Base-by-base conservation (phyloP, 2,797 vertebrate species). In the Euphonia xanthogaster region DNA sequence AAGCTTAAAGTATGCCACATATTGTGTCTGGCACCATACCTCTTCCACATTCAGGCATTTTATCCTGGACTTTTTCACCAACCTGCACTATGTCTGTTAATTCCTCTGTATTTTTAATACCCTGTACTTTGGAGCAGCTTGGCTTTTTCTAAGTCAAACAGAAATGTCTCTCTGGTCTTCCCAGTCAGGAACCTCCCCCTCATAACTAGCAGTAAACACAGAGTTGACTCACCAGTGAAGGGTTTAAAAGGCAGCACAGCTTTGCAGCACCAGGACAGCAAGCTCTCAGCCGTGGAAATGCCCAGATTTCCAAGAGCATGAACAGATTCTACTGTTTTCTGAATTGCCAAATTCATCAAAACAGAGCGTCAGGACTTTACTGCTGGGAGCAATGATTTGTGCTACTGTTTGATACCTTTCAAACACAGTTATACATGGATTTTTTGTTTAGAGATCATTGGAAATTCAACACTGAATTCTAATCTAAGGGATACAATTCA, bases 151-250 rank as follows among this genome's bases (percentile, higher is more conserved):
- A 82, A 45, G 67, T 33, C 71, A 73, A 40, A 86, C 48, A 74
- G 53, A 74, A 96, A 89, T 68, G 90, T 90, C 85, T 91, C 91
- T 66, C 81, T 85, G 63, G 86, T 73, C 71, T 63, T 71, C 71
- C 74, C 78, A 89, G 91, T 63, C 81, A 85, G 57, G 89, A 94
- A 82, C 89, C 90, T 94, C 94, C 91, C 68, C 87, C 94, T 91
- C 91, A 88, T 77, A 93, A 77, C 35, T 10, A 90, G 54, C 87
- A 74, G 93, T 86, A 88, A 95, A 83, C 68, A 87, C 50, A 53
- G 14, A 51, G 68, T 51, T 94, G 94, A 94, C 94, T 94, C 87
- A 94, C 78, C 61, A 94, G 72, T 15, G 54, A 77, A 80, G 82
- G 81, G 68, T 90, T 91, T 77, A 77, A 83, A 76, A 96, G 89